Percentiles rank a stretch among this genome's conserved stretches.
Evolutionary conservation across 2,797 vertebrate species (phyloP).

Genomic region (Calcarius lapponicus): DNA sequence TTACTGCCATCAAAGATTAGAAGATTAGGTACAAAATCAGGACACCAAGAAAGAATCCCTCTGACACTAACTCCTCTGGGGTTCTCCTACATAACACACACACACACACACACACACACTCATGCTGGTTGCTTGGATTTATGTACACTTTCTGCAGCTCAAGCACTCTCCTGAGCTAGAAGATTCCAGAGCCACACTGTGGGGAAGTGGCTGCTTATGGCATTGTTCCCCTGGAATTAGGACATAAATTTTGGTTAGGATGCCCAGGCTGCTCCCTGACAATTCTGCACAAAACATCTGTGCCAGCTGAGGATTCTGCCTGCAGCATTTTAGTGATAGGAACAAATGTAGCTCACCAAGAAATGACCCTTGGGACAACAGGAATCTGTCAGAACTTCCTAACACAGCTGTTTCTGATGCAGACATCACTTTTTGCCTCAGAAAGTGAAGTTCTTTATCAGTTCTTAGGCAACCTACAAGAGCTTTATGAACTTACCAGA

Average conservation of each 20-base stretch:
- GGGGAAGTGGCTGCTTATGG: not conserved
- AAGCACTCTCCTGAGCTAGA: not conserved
- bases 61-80: not conserved
- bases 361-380: not conserved
- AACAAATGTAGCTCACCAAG: slow-evolving; percentile 33
- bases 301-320: slow-evolving; percentile 34
- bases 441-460: not conserved
- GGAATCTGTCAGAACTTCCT: slow-evolving; percentile 21
- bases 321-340: slow-evolving; percentile 17
- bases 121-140: not conserved
- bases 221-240: slow-evolving; percentile 1
- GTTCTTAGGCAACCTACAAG: not conserved
- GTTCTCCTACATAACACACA: not conserved
- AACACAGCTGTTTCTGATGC: slow-evolving; percentile 13
- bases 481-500: slow-evolving; percentile 16
- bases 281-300: slow-evolving; percentile 6
- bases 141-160: not conserved
- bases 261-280: not conserved
- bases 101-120: not conserved
- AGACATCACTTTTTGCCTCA: slow-evolving; percentile 16
- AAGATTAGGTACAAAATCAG: not conserved
- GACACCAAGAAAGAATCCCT: not conserved
- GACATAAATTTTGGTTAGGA: not conserved
- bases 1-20: not conserved
- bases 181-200: not conserved